These are phyloP conservation scores for Bombus turneri DNA, from an alignment of 1,140 invertebrate species.

Conservation along the genomic window DNA sequence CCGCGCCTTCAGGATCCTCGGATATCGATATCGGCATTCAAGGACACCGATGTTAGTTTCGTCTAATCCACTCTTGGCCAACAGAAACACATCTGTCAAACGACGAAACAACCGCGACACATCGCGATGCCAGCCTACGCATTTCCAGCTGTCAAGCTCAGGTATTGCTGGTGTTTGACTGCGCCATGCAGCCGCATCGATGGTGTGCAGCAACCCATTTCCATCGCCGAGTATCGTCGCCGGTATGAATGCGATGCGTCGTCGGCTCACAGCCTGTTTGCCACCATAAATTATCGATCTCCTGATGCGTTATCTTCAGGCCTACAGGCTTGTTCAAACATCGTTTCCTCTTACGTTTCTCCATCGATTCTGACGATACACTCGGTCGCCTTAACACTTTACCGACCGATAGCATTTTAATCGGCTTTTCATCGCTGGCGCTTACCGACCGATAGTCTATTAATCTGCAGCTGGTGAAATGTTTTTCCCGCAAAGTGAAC, in stretches of 20 bases:
- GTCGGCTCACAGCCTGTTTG: constrained; percentile 33
- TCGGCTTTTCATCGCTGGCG: too few relatives aligned
- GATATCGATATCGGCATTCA: not conserved
- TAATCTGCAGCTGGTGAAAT: too few relatives aligned
- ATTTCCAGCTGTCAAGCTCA: constrained; percentile 55
- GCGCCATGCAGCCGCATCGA: constrained; percentile 30
- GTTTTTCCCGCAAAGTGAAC: too few relatives aligned
- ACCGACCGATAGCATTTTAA: too few relatives aligned
- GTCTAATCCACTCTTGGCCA: not conserved
- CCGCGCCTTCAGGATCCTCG: not conserved
- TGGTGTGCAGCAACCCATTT: constrained; percentile 52
- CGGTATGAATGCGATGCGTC: constrained; percentile 59
- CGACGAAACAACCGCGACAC: constrained; percentile 29
- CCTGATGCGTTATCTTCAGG: constrained; percentile 54
- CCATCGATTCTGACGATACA: not conserved
- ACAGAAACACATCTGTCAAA: constrained; percentile 7
- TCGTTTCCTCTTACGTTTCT: not conserved
- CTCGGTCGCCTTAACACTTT: not conserved
- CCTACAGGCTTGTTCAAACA: not conserved
- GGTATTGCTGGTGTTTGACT: constrained; percentile 41
- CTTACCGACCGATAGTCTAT: too few relatives aligned
- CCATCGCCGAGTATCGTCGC: constrained; percentile 48
- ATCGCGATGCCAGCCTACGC: constrained; percentile 7
- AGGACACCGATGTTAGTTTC: constrained; percentile 8
- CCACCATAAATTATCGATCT: constrained; percentile 53